Percentiles rank a stretch among this genome's conserved stretches.
These are phyloP conservation scores for Allolobophora icterica DNA, from an alignment of 2,888 invertebrate genomes.

Conservation along the genomic window DNA sequence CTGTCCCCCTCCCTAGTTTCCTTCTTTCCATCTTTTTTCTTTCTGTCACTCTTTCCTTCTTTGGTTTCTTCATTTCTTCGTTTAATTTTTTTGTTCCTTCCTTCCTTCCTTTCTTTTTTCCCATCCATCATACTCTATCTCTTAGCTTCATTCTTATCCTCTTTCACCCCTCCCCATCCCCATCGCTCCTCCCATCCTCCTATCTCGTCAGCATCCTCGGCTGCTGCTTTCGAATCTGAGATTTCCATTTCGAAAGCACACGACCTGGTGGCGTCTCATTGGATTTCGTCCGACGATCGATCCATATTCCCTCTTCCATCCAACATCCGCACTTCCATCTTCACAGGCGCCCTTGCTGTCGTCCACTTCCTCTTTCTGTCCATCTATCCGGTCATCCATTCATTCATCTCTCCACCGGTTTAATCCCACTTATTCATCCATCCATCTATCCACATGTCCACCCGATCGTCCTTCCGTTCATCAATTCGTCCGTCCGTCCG, in stretches of 20 bases:
- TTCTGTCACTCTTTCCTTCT: background rate
- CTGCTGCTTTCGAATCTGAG: background rate
- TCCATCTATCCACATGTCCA: too few relatives aligned
- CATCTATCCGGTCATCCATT: too few relatives aligned
- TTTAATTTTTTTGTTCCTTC: too few relatives aligned
- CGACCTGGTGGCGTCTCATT: background rate
- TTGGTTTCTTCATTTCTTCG: background rate
- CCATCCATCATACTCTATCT: background rate
- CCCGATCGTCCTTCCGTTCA: too few relatives aligned
- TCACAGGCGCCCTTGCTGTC: background rate
- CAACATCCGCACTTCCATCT: background rate
- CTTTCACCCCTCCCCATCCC: too few relatives aligned
- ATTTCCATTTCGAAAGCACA: background rate
- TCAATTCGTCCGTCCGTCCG: too few relatives aligned
- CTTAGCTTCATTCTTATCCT: background rate
- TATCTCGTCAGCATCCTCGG: background rate
- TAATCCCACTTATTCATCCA: too few relatives aligned
- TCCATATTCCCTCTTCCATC: background rate
- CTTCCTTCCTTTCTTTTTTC: background rate
- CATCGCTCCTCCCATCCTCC: too few relatives aligned
- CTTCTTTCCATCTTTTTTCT: background rate
- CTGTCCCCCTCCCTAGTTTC: too few relatives aligned
- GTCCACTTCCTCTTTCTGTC: too few relatives aligned
- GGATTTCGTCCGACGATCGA: background rate
- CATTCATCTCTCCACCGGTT: too few relatives aligned